Conservation (phyloP, 2,888 invertebrate genomes). For the Mythimna ferrago region DNA sequence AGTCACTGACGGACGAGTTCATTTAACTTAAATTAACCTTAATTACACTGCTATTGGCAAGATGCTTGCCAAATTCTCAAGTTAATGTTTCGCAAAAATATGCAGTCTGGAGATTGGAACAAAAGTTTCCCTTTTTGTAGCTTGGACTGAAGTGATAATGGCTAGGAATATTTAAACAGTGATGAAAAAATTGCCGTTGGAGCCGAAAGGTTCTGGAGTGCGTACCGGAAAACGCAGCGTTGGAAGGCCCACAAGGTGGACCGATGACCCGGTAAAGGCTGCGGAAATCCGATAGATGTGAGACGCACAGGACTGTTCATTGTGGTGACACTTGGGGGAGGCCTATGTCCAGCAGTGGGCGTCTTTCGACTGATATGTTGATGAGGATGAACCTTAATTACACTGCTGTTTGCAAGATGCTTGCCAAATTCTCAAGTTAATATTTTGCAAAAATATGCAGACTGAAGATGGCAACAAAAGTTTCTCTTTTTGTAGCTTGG, state of each 20-base stretch:
- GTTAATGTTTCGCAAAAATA: constrained; percentile 51
- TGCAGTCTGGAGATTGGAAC: constrained; percentile 31
- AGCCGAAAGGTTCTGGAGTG: no score
- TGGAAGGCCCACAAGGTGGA: no score
- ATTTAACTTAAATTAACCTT: constrained; percentile 61
- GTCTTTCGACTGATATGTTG: no score
- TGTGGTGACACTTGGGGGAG: no score
- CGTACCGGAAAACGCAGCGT: no score
- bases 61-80: constrained; percentile 59
- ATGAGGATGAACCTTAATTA: constrained; percentile 31
- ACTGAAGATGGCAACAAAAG: constrained; percentile 35
- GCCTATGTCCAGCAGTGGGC: no score
- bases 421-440: constrained; percentile 58
- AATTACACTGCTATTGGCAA: constrained; percentile 54
- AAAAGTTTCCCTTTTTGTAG: constrained; percentile 45
- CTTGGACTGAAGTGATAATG: constrained; percentile 23
- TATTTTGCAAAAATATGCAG: constrained; percentile 49
- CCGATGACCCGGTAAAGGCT: no score
- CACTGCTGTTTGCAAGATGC: constrained; percentile 48
- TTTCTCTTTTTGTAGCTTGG: constrained; percentile 35
- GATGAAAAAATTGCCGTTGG: not conserved
- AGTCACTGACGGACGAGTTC: constrained; percentile 48
- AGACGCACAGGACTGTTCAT: no score
- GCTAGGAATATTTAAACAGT: constrained; percentile 27
- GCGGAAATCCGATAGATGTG: no score